phyloP scores from a whole-genome alignment of 2,113 vertebrate species.

The Calidris pugnax region DNA sequence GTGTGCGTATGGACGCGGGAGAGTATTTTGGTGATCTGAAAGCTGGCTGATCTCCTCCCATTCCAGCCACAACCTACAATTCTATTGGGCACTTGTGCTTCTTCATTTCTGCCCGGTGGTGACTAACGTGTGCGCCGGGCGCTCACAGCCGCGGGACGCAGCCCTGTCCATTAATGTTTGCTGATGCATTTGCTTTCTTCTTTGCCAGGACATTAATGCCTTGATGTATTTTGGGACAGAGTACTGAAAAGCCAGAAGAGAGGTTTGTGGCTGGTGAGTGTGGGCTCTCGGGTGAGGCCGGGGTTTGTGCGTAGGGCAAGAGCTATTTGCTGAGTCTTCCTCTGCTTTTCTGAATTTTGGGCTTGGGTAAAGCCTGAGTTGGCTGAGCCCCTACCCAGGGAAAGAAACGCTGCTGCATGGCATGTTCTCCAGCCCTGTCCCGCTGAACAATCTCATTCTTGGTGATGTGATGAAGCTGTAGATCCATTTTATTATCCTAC shows the following conservation, averaged over 20 bases:
- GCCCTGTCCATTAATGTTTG: not conserved
- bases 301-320: fast-evolving
- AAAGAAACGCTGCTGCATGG: not conserved
- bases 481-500: not conserved
- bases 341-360: not conserved
- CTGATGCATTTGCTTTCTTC: constrained; percentile 1
- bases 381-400: not conserved
- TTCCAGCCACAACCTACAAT: not conserved
- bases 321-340: not conserved
- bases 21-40: not conserved
- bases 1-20: fast-evolving
- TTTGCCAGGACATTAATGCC: constrained; percentile 40
- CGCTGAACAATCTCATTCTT: not conserved
- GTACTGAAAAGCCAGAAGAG: constrained; percentile 22
- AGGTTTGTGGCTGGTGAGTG: constrained; percentile 32
- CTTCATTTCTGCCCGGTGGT: not conserved
- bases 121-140: not conserved
- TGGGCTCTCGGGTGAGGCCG: not conserved
- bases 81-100: not conserved
- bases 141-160: not conserved
- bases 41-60: not conserved
- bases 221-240: constrained; percentile 23
- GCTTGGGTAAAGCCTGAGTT: not conserved
- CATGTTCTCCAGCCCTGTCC: not conserved
- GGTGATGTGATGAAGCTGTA: not conserved